phyloP scores from a whole-genome alignment of 2,113 vertebrate species.

The Cygnus buccinator region DNA sequence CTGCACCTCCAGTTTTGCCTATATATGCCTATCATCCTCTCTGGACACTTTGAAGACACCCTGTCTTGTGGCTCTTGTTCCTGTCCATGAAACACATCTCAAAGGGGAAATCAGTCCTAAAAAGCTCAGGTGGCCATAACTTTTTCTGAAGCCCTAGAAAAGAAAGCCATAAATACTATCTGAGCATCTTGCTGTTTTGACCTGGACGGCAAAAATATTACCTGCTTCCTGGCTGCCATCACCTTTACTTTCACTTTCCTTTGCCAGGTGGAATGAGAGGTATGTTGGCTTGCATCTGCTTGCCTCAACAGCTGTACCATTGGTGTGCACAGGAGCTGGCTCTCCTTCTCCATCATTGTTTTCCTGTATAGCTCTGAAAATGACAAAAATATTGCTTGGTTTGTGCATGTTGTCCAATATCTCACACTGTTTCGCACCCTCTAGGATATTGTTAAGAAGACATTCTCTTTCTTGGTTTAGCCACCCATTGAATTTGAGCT shows the following conservation, averaged over 20 bases:
- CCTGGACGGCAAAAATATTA: not conserved
- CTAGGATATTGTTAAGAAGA: not conserved
- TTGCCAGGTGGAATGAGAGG: not conserved
- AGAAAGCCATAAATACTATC: not conserved
- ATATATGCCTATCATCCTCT: accelerated
- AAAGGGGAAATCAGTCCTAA: not conserved
- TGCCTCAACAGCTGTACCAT: not conserved
- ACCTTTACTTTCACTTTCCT: not conserved
- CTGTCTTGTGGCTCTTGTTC: not conserved
- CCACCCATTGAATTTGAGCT: not conserved
- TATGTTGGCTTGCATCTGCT: not conserved
- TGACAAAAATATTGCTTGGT: not conserved
- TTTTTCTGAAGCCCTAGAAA: not conserved
- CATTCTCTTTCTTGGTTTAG: not conserved
- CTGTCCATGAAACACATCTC: not conserved
- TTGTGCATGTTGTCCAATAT: not conserved
- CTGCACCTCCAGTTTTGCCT: not conserved
- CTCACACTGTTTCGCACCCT: not conserved
- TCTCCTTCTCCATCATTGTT: not conserved
- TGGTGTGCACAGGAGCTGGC: not conserved
- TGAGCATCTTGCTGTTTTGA: not conserved
- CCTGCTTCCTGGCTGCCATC: not conserved
- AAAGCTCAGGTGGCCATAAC: not conserved
- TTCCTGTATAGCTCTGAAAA: not conserved
- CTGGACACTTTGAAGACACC: not conserved